Conservation (phyloP, 2,888 invertebrate genomes). For the Malachius bipustulatus region DNA sequence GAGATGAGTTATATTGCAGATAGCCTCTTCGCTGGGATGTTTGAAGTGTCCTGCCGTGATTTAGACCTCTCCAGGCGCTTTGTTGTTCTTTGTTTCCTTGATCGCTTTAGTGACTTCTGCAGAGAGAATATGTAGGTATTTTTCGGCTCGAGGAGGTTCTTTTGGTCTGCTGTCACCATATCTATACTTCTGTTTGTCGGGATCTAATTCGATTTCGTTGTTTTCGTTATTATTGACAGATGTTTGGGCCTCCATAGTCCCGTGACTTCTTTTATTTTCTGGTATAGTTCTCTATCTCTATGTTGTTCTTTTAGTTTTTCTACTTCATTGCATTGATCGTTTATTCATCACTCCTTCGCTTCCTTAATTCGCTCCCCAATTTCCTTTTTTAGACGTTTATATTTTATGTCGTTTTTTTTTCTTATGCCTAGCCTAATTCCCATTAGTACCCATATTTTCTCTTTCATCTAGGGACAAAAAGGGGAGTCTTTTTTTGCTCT, state of each 20-base stretch:
- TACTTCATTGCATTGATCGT: too few relatives aligned
- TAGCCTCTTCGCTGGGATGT: conserved; percentile 14
- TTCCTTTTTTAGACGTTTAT: too few relatives aligned
- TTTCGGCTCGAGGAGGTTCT: not conserved
- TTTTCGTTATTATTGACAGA: conserved; percentile 7
- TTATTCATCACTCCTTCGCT: too few relatives aligned
- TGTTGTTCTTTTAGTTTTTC: conserved; percentile 7
- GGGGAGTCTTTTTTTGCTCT: too few relatives aligned
- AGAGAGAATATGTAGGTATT: conserved; percentile 10
- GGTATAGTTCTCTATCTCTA: conserved; percentile 7
- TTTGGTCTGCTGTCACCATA: not conserved
- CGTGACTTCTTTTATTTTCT: conserved; percentile 6
- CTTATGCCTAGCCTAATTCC: too few relatives aligned
- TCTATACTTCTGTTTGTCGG: conserved; percentile 4
- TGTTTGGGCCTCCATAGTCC: conserved; percentile 8
- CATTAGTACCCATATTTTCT: too few relatives aligned
- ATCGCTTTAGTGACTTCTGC: conserved; percentile 12
- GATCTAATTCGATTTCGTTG: conserved; percentile 5
- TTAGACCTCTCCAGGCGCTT: conserved; percentile 14
- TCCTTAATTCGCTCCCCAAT: not conserved
- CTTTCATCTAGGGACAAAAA: too few relatives aligned
- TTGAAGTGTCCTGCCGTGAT: conserved; percentile 13
- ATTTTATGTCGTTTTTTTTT: too few relatives aligned
- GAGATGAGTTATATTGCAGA: conserved; percentile 10
- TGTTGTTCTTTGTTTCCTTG: conserved; percentile 13